Evolutionary conservation across 1,140 invertebrate species (phyloP).

Genomic region (Leptinotarsa defecta): DNA sequence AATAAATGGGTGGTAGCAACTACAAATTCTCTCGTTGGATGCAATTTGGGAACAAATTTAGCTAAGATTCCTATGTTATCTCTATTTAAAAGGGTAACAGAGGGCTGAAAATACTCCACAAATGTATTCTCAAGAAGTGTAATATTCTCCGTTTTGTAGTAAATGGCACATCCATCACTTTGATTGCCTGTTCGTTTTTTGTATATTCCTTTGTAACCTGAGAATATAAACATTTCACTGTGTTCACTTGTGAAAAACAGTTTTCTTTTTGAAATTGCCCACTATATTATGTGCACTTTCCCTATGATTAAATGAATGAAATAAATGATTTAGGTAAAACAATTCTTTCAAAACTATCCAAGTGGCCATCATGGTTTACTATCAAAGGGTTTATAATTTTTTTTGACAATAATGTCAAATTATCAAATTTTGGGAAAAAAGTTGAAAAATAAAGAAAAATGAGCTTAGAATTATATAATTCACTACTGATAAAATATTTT

Average conservation of each 20-base stretch:
- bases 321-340: no score
- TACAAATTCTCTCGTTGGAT: constrained; percentile 63
- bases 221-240: constrained; percentile 29
- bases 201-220: constrained; percentile 68
- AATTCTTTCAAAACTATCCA: neutral
- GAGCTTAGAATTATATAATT: neutral
- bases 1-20: constrained; percentile 94
- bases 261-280: no score
- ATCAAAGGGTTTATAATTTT: no score
- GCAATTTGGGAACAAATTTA: constrained; percentile 66
- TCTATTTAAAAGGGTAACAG: constrained; percentile 69
- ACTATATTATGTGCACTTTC: no score
- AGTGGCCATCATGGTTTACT: no score
- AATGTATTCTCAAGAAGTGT: constrained; percentile 63
- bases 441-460: no score
- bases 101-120: constrained; percentile 66
- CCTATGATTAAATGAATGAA: neutral
- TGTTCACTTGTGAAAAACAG: no score
- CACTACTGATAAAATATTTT: constrained; percentile 4
- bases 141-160: constrained; percentile 71
- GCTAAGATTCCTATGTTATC: constrained; percentile 87
- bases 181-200: constrained; percentile 73
- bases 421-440: no score
- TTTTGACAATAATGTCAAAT: no score
- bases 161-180: constrained; percentile 83